Percentiles rank a stretch among this genome's conserved stretches.
phyloP scores from a whole-genome alignment of 2,888 invertebrate species.

The Trachelus tabidus region DNA sequence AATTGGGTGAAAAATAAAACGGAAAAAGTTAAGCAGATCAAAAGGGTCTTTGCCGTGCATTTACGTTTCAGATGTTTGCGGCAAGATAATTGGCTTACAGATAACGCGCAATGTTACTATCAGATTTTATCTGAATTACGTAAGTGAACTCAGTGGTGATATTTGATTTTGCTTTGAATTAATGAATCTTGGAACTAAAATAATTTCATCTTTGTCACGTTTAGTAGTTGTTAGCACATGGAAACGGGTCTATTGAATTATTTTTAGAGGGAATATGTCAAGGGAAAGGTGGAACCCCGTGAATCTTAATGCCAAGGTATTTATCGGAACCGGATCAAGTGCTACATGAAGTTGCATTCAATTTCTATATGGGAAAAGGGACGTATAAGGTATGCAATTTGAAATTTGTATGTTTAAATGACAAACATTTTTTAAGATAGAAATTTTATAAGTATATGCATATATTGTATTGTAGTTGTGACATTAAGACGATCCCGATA shows the following conservation, averaged over 20 bases:
- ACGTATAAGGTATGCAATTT: neutral
- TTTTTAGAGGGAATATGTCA: conserved; percentile 28
- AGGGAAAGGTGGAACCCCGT: conserved; percentile 39
- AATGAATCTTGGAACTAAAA: neutral
- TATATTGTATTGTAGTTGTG: too few relatives aligned
- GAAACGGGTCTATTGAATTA: neutral
- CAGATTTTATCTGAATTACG: neutral
- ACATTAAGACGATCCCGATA: neutral
- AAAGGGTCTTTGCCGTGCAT: neutral
- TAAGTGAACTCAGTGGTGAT: neutral
- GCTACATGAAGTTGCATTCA: neutral
- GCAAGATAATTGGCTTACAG: neutral
- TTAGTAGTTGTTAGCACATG: neutral
- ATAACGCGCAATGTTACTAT: neutral
- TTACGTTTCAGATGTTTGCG: neutral
- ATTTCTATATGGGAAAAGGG: neutral
- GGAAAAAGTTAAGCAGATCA: neutral
- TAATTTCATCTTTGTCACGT: neutral
- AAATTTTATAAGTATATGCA: too few relatives aligned
- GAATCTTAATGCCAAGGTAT: conserved; percentile 40
- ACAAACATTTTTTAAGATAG: too few relatives aligned
- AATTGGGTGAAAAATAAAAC: neutral
- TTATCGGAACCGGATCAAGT: neutral
- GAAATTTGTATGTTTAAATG: neutral
- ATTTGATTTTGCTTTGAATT: neutral